Conservation (phyloP, 2,113 vertebrate species). For the Microcebus murinus region DNA sequence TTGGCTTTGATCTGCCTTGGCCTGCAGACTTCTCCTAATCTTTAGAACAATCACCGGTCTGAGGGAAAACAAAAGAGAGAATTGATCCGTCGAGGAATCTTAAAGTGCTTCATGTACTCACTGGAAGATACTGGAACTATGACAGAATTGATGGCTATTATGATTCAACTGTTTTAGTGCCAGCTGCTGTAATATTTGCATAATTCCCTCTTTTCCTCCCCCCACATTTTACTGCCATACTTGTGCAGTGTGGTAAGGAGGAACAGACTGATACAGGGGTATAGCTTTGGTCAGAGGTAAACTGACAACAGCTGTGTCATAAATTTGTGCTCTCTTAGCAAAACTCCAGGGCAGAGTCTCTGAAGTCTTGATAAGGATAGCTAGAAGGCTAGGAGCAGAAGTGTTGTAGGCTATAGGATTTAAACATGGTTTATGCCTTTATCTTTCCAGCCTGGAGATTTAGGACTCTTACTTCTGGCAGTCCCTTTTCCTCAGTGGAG, state of each 20-base stretch:
- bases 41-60: not conserved
- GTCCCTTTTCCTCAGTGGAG: not conserved
- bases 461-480: not conserved
- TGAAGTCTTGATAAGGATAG: slow-evolving; percentile 3
- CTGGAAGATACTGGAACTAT: not conserved
- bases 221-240: not conserved
- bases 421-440: not conserved
- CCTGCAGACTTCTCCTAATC: not conserved
- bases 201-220: not conserved
- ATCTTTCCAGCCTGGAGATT: not conserved
- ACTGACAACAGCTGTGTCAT: not conserved
- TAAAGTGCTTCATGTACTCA: not conserved
- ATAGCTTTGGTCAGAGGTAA: not conserved
- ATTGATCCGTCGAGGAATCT: not conserved
- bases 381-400: not conserved
- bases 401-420: not conserved
- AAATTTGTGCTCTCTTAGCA: slow-evolving; percentile 15
- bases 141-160: slow-evolving; percentile 13
- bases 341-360: not conserved
- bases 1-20: slow-evolving; percentile 19
- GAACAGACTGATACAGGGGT: not conserved
- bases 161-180: slow-evolving; percentile 17
- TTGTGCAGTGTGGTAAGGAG: not conserved
- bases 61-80: slow-evolving; percentile 8
- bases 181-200: not conserved